phyloP scores from a whole-genome alignment of 2,113 vertebrate genomes.

The Kobus ellipsiprymnus region DNA sequence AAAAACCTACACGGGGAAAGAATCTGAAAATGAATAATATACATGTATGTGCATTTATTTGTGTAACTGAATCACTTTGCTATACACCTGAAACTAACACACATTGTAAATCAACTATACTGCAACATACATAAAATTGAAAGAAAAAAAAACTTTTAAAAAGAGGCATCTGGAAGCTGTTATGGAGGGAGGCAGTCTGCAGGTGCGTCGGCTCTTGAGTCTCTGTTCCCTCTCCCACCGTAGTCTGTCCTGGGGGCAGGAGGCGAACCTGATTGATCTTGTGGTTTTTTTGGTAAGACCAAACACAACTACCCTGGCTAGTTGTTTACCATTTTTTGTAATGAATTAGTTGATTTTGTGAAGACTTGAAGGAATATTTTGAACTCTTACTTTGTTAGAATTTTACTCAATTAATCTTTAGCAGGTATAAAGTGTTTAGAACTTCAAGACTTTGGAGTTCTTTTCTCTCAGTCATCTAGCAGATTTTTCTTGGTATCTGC shows the following conservation, averaged over 20 bases:
- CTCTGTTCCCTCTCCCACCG: not conserved
- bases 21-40: not conserved
- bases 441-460: not conserved
- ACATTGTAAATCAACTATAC: not conserved
- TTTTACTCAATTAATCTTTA: not conserved
- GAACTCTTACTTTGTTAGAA: not conserved
- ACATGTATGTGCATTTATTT: not conserved
- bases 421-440: not conserved
- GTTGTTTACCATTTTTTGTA: not conserved
- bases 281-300: not conserved
- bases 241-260: not conserved
- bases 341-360: not conserved
- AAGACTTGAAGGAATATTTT: not conserved
- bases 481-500: not conserved
- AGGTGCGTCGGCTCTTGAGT: rapidly evolving
- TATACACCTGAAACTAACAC: not conserved
- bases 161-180: not conserved
- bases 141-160: not conserved
- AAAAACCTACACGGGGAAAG: not conserved
- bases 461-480: not conserved
- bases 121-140: not conserved
- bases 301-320: not conserved
- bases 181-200: not conserved
- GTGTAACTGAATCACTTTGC: not conserved
- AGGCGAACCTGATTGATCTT: not conserved